Evolutionary conservation across 2,888 invertebrate species (phyloP).

Genomic region (Nyleta sp.): DNA sequence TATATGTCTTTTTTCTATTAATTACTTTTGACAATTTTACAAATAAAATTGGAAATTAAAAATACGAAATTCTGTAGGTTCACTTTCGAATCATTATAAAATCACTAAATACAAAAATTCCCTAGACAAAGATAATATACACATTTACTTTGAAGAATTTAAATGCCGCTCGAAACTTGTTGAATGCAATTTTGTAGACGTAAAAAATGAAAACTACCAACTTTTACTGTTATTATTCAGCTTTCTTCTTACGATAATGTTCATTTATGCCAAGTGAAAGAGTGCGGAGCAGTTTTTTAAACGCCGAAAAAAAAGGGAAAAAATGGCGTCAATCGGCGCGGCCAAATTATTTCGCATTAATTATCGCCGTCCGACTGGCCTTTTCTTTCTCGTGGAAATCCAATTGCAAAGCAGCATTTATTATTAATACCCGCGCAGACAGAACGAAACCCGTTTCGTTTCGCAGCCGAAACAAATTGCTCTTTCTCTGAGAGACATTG

Average conservation of each 20-base stretch:
- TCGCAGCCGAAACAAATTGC: constrained; percentile 49
- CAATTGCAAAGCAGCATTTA: constrained; percentile 39
- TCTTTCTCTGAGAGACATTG: constrained; percentile 50
- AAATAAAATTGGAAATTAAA: too few relatives aligned
- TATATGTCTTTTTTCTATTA: too few relatives aligned
- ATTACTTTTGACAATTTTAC: too few relatives aligned
- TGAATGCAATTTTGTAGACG: too few relatives aligned
- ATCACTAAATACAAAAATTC: too few relatives aligned
- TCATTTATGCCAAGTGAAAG: constrained; percentile 39
- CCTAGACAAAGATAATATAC: too few relatives aligned
- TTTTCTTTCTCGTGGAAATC: constrained; percentile 57
- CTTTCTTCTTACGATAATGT: constrained; percentile 31
- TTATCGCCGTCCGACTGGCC: constrained; percentile 33
- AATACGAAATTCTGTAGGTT: too few relatives aligned
- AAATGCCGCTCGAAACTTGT: too few relatives aligned
- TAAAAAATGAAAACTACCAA: constrained; percentile 5
- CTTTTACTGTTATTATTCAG: constrained; percentile 22
- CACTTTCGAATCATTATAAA: too few relatives aligned
- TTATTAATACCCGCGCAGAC: constrained; percentile 41
- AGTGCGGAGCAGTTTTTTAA: constrained; percentile 51
- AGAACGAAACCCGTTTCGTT: constrained; percentile 37
- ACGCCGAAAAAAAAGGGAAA: background rate
- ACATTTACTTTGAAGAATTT: too few relatives aligned
- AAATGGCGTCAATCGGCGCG: constrained; percentile 26
- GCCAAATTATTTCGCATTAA: constrained; percentile 49